Evolutionary conservation across 1,140 invertebrate species (phyloP), one percentile per base, ranked within the genome.

Genomic region (Goniozus legneri): DNA sequence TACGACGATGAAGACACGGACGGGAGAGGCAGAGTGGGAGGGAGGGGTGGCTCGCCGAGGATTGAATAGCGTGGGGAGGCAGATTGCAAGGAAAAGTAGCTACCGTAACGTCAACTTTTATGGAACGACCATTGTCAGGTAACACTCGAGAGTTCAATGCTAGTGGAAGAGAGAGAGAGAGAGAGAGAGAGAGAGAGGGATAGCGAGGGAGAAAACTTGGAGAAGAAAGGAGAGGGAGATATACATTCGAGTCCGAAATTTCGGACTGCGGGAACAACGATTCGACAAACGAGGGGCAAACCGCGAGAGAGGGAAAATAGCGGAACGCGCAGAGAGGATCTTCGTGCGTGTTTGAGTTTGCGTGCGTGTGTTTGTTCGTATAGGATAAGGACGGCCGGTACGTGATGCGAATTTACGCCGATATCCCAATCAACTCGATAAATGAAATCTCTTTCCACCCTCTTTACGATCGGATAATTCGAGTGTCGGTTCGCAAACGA

Each of bases 121-220:
- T 50, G 47, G 39, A 44, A 50, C 36, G 47, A 37, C 41, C 51
- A 53, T 53, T 53, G 47, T 52, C 46, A 52, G 41, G 35, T 48
- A 31, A 21, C 41, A 46, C 31, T 36, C 22, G 34, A n/a, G 4
- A 40, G 47, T 50, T 53, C 51, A 50, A 32, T 49, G 36, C 13
- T 19, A 15, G 42, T 8, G 30, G 3, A 38, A 45, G 16, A 43
- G 24, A 40, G 44, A 18, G 35, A 22, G 21, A 6, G 20, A 6
- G 14, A 38, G 24, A 36, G 15, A 19, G 33, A 31, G 10, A 20
- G 27, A 15, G 19, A 41, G 27, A n/a, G 10, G 15, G 31, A 33
- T 8, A 33, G 24, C 30, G 32, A 35, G 37, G 35, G 41, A 32
- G 44, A 52, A 32, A 16, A 24, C 8, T n/a, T n/a, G 22, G 40